Evolutionary conservation across 1,140 invertebrate genomes (phyloP).

Genomic region (Hyphantria cunea): DNA sequence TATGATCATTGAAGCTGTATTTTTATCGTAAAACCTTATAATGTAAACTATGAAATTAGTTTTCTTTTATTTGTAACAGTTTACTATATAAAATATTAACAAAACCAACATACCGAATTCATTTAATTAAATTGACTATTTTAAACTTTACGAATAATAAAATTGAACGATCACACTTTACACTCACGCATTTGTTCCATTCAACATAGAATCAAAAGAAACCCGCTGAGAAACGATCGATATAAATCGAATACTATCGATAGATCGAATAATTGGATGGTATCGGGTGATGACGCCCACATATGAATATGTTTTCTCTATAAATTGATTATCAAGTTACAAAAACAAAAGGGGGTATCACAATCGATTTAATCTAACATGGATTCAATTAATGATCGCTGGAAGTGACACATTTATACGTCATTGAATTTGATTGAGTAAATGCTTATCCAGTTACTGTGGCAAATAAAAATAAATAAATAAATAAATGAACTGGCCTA

Average conservation of each 20-base stretch:
- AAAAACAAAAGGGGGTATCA: constrained; percentile 50
- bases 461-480: no score
- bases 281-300: constrained; percentile 41
- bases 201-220: neutral
- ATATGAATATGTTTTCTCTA: constrained; percentile 36
- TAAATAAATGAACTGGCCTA: no score
- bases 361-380: constrained; percentile 14
- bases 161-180: neutral
- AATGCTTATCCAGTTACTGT: no score
- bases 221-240: constrained; percentile 2
- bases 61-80: no score
- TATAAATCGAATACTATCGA: constrained; percentile 1
- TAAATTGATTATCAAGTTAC: constrained; percentile 57
- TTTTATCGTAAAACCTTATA: no score
- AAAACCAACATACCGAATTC: no score
- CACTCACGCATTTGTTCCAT: neutral
- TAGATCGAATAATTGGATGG: constrained; percentile 21
- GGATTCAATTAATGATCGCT: neutral
- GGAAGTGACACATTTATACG: no score
- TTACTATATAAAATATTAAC: no score
- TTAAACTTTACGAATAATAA: neutral
- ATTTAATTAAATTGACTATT: no score
- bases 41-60: no score
- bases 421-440: no score
- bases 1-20: no score